These are phyloP conservation scores for Kuschelorhynchus macadamiae DNA, from an alignment of 2,888 invertebrate species.

Conservation along the genomic window DNA sequence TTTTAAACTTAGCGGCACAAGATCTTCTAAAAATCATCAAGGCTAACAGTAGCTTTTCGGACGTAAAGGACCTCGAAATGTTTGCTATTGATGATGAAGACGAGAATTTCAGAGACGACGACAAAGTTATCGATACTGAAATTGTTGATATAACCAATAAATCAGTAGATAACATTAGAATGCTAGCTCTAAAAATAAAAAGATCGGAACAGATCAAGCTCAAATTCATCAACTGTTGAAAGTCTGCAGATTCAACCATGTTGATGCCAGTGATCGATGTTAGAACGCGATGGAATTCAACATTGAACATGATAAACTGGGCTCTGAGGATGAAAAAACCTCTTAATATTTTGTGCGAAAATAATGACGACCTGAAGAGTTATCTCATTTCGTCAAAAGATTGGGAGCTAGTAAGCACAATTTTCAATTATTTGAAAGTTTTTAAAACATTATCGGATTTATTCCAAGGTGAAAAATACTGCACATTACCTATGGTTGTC, in stretches of 20 bases:
- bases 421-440: neutral
- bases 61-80: conserved; percentile 1
- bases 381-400: conserved; percentile 13
- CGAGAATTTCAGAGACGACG: conserved; percentile 10
- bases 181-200: conserved; percentile 18
- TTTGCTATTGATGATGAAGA: conserved; percentile 6
- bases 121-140: conserved; percentile 12
- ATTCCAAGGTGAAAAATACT: too few species aligned
- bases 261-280: conserved; percentile 11
- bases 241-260: too few species aligned
- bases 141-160: conserved; percentile 10
- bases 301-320: conserved; percentile 2
- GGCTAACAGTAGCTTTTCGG: conserved; percentile 7
- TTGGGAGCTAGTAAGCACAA: conserved; percentile 7
- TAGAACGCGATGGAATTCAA: too few species aligned
- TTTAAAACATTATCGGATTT: too few species aligned
- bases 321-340: conserved; percentile 9
- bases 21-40: conserved; percentile 9
- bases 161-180: conserved; percentile 17
- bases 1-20: too few species aligned
- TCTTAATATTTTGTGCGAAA: neutral
- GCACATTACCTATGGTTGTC: too few species aligned
- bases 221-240: conserved; percentile 22
- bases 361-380: conserved; percentile 5
- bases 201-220: conserved; percentile 19